A percentile compares a stretch with the other conserved stretches of the same genome.
Conservation (phyloP, 1,140 invertebrate species). For the Eurosta solidaginis region DNA sequence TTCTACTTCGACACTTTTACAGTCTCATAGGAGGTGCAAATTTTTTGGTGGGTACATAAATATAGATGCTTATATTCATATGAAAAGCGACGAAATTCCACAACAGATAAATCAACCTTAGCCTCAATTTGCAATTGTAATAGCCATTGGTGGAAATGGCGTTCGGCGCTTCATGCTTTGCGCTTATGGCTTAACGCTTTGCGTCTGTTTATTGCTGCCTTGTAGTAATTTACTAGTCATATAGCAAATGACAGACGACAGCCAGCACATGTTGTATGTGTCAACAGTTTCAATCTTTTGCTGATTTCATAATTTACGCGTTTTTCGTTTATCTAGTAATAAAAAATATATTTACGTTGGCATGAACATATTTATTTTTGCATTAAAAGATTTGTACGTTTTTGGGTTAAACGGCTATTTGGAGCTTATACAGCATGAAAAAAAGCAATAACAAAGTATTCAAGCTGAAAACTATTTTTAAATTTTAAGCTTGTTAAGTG, state of each 20-base stretch:
- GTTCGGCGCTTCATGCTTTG: too few species aligned
- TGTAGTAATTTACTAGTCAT: neutral
- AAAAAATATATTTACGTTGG: neutral
- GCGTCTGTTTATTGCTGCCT: neutral
- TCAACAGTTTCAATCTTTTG: slow-evolving; percentile 17
- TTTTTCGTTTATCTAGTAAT: neutral
- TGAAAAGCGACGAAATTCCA: neutral
- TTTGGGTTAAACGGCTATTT: neutral
- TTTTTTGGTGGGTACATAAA: neutral
- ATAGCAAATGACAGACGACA: neutral
- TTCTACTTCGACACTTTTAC: too few species aligned
- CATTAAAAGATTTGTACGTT: neutral
- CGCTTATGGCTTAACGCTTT: too few species aligned
- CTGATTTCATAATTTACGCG: slow-evolving; percentile 22
- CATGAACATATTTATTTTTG: neutral
- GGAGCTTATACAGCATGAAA: too few species aligned
- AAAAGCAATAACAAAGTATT: too few species aligned
- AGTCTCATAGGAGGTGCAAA: too few species aligned
- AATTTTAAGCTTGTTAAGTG: too few species aligned
- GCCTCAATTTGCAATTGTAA: slow-evolving; percentile 15
- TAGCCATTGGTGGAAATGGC: neutral
- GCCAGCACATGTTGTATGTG: slow-evolving; percentile 4
- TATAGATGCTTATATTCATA: neutral
- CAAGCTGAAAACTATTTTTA: too few species aligned
- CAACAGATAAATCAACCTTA: slow-evolving; percentile 20